Percentiles rank a stretch among this genome's conserved stretches.
phyloP scores from a whole-genome alignment of 2,888 invertebrate species.

The Rhingia campestris region DNA sequence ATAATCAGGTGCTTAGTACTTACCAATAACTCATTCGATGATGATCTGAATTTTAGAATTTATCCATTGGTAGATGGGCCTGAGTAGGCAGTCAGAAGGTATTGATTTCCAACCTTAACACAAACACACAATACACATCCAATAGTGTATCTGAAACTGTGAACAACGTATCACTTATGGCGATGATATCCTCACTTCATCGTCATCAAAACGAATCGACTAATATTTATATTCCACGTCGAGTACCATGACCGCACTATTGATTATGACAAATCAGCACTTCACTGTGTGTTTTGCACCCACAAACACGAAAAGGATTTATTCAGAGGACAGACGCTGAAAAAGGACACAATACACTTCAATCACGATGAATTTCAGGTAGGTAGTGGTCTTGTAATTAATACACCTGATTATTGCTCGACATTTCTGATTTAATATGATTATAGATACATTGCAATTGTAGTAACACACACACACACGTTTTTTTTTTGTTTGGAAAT shows the following conservation, averaged over 20 bases:
- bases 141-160: conserved; percentile 47
- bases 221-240: conserved; percentile 51
- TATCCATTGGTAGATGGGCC: conserved; percentile 45
- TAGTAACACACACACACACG: conserved; percentile 28
- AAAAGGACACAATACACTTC: conserved; percentile 10
- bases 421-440: conserved; percentile 35
- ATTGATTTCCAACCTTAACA: not conserved
- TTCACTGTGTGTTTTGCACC: conserved; percentile 29
- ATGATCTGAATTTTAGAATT: conserved; percentile 34
- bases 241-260: conserved; percentile 43
- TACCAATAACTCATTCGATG: conserved; percentile 41
- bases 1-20: conserved; percentile 5
- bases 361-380: conserved; percentile 16
- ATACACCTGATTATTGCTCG: conserved; percentile 23
- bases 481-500: conserved; percentile 17
- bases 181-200: conserved; percentile 16
- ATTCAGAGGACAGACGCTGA: not conserved
- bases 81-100: not conserved
- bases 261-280: conserved; percentile 59
- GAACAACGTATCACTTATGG: conserved; percentile 30
- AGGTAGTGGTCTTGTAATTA: conserved; percentile 32
- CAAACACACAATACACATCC: not conserved
- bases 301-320: conserved; percentile 10
- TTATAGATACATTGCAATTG: conserved; percentile 27
- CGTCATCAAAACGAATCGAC: conserved; percentile 31